Conservation (phyloP, 2,888 invertebrate genomes). For the Xiphydria camelus region DNA sequence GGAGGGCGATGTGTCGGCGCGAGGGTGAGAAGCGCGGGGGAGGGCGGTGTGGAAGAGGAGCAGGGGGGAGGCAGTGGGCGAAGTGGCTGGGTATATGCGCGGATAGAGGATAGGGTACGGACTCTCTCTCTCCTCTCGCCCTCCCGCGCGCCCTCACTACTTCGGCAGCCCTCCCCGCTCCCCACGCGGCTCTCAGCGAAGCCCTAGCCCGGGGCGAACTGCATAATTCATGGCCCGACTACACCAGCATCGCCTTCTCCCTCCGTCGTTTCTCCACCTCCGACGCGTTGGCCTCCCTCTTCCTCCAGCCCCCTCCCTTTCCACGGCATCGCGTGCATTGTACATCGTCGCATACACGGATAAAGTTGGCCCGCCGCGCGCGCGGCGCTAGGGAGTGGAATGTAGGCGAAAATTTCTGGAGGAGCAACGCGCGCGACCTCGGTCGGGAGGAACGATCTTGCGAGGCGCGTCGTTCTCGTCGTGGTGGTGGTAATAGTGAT, state of each 20-base stretch:
- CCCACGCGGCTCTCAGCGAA: constrained; percentile 10
- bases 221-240: constrained; percentile 55
- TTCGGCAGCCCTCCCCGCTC: no score
- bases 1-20: background rate
- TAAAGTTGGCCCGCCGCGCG: constrained; percentile 36
- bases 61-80: constrained; percentile 33
- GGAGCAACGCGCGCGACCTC: no score
- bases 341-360: constrained; percentile 33
- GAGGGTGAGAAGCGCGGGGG: background rate
- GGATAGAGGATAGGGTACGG: constrained; percentile 11
- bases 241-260: constrained; percentile 28
- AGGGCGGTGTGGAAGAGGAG: background rate
- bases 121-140: constrained; percentile 11
- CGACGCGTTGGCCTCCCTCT: constrained; percentile 7
- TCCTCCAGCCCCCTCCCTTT: constrained; percentile 20
- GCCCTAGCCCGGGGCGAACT: constrained; percentile 51
- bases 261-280: constrained; percentile 25
- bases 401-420: constrained; percentile 52
- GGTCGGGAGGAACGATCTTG: constrained; percentile 19
- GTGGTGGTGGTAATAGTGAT: no score
- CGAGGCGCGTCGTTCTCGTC: no score
- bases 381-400: constrained; percentile 28
- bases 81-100: constrained; percentile 2
- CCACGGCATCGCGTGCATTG: constrained; percentile 39
- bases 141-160: constrained; percentile 11